Conservation (phyloP, 1,140 invertebrate genomes). For the Zaprionus ghesquierei region DNA sequence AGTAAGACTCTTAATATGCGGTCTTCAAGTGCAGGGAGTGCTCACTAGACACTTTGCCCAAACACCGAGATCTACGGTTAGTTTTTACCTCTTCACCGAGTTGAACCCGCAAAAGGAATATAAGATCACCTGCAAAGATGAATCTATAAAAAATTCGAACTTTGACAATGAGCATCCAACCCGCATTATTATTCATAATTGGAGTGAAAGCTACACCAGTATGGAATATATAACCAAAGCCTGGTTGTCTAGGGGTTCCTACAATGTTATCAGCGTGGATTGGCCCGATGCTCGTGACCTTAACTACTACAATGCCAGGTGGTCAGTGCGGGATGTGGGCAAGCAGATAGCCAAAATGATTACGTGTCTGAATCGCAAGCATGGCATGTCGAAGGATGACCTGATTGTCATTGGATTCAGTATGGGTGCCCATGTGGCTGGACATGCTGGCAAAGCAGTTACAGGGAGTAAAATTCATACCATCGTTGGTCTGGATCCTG, state of each 20-base stretch:
- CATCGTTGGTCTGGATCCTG: constrained; percentile 84
- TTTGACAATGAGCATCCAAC: too few relatives aligned
- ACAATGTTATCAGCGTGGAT: constrained; percentile 84
- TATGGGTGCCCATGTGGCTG: constrained; percentile 86
- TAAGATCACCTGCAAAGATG: too few relatives aligned
- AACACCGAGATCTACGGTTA: too few relatives aligned
- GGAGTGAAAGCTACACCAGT: constrained; percentile 2
- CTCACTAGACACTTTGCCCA: too few relatives aligned
- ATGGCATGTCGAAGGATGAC: constrained; percentile 83
- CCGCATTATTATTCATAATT: constrained; percentile 29
- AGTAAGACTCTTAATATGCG: too few relatives aligned
- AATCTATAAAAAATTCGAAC: too few relatives aligned
- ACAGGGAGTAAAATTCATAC: constrained; percentile 32
- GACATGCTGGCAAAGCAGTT: constrained; percentile 83
- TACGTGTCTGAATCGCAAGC: constrained; percentile 72
- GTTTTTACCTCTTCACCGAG: too few relatives aligned
- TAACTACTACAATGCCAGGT: constrained; percentile 80
- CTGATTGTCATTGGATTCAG: constrained; percentile 86
- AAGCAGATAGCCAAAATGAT: constrained; percentile 83
- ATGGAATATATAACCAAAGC: constrained; percentile 58
- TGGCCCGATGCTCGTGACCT: constrained; percentile 79
- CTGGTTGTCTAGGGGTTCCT: constrained; percentile 80
- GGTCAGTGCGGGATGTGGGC: constrained; percentile 83
- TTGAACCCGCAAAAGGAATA: too few relatives aligned
- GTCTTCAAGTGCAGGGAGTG: too few relatives aligned